These are phyloP conservation scores for Nannobrachium achirus DNA, from an alignment of 2,113 vertebrate species.

Conservation along the genomic window DNA sequence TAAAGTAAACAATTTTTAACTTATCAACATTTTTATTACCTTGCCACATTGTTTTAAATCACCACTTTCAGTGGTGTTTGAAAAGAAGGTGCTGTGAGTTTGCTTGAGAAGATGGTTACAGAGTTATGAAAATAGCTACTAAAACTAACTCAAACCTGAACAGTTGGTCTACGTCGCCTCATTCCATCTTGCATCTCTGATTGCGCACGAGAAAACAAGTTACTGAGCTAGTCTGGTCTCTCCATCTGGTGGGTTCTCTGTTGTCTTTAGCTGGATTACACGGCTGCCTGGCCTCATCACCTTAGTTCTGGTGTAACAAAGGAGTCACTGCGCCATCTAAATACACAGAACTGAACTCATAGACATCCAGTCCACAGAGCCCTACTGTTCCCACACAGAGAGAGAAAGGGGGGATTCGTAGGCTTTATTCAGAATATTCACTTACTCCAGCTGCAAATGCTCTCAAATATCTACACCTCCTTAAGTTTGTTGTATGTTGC, in stretches of 20 bases:
- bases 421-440: constrained; percentile 59
- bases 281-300: constrained; percentile 80
- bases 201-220: constrained; percentile 9
- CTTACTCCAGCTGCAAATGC: constrained; percentile 47
- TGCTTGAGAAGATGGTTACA: too few relatives aligned
- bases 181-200: constrained; percentile 10
- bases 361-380: constrained; percentile 39
- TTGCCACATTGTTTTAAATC: too few relatives aligned
- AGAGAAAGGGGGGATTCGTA: constrained; percentile 48
- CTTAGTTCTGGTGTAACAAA: constrained; percentile 69
- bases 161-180: background rate
- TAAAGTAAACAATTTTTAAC: too few relatives aligned
- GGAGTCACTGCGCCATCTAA: constrained; percentile 56
- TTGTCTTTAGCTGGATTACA: constrained; percentile 77
- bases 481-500: constrained; percentile 59
- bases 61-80: too few relatives aligned
- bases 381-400: constrained; percentile 60
- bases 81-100: too few relatives aligned
- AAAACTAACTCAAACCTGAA: too few relatives aligned
- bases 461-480: constrained; percentile 61
- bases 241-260: constrained; percentile 41
- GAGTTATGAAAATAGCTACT: too few relatives aligned
- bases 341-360: constrained; percentile 64
- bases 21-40: too few relatives aligned
- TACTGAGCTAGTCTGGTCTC: constrained; percentile 14